These are phyloP conservation scores for Anguilla anguilla DNA, from an alignment of 2,797 vertebrate genomes.

Conservation along the genomic window DNA sequence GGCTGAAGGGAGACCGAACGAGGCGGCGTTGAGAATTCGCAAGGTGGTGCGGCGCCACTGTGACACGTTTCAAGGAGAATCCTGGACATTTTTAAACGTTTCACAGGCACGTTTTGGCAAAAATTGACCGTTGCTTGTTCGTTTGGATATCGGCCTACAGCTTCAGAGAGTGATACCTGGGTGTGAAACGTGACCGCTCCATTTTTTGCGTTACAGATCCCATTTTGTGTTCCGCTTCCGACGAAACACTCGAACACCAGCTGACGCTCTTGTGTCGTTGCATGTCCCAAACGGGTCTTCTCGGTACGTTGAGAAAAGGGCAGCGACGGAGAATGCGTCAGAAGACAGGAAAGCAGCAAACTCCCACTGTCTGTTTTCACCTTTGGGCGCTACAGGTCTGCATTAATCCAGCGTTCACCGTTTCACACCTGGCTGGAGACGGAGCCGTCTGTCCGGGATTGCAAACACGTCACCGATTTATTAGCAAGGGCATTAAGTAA, in stretches of 20 bases:
- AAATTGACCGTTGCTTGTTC: too few relatives aligned
- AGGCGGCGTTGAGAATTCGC: too few relatives aligned
- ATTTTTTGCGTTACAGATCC: not conserved
- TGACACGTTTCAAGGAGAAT: too few relatives aligned
- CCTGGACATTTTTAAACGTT: too few relatives aligned
- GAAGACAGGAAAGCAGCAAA: not conserved
- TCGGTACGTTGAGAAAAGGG: too few relatives aligned
- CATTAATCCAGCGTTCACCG: not conserved
- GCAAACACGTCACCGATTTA: not conserved
- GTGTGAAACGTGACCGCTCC: too few relatives aligned
- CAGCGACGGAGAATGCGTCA: not conserved
- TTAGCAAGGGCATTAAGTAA: slow-evolving; percentile 3
- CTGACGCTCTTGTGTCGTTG: not conserved
- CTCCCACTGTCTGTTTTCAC: not conserved
- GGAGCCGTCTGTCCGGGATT: not conserved
- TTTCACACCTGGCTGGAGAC: not conserved
- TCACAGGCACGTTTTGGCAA: too few relatives aligned
- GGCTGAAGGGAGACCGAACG: too few relatives aligned
- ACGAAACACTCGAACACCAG: not conserved
- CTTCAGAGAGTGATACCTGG: too few relatives aligned
- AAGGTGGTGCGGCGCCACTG: too few relatives aligned
- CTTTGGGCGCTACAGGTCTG: not conserved
- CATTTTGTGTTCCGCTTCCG: not conserved
- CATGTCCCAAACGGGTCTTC: too few relatives aligned
- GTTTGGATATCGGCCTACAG: too few relatives aligned